phyloP scores from a whole-genome alignment of 2,113 vertebrate species.

The Micronycteris hirsuta region DNA sequence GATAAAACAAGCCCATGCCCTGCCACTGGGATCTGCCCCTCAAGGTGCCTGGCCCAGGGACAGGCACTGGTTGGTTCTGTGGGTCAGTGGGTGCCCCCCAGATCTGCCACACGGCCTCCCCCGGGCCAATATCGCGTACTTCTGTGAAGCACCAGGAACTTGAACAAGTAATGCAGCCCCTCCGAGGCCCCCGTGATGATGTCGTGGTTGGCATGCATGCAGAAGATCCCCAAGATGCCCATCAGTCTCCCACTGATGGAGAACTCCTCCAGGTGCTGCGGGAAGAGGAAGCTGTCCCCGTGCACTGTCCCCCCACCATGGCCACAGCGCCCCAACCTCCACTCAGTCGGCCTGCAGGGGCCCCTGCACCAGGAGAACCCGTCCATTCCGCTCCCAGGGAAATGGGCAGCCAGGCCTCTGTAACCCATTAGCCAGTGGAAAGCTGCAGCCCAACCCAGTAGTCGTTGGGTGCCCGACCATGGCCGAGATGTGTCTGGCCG shows the following conservation, averaged over 20 bases:
- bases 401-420: not conserved
- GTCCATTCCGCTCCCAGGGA: not conserved
- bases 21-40: not conserved
- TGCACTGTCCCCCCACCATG: accelerated
- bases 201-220: not conserved
- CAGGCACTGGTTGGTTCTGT: accelerated
- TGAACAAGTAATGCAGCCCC: constrained; percentile 48
- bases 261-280: constrained; percentile 22
- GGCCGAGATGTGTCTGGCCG: too few species aligned
- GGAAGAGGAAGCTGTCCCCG: not conserved
- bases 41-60: accelerated
- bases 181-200: not conserved
- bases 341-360: too few species aligned
- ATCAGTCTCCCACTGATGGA: constrained; percentile 23
- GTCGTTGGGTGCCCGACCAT: too few species aligned
- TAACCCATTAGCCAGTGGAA: accelerated
- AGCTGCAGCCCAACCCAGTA: not conserved
- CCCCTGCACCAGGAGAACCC: not conserved
- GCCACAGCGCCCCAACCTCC: accelerated
- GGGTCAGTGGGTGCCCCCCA: accelerated
- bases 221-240: constrained; percentile 34
- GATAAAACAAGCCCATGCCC: accelerated
- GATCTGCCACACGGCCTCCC: accelerated
- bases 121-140: not conserved
- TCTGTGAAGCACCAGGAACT: constrained; percentile 50